phyloP scores from a whole-genome alignment of 2,113 vertebrate species.

The Entosphenus tridentatus region DNA sequence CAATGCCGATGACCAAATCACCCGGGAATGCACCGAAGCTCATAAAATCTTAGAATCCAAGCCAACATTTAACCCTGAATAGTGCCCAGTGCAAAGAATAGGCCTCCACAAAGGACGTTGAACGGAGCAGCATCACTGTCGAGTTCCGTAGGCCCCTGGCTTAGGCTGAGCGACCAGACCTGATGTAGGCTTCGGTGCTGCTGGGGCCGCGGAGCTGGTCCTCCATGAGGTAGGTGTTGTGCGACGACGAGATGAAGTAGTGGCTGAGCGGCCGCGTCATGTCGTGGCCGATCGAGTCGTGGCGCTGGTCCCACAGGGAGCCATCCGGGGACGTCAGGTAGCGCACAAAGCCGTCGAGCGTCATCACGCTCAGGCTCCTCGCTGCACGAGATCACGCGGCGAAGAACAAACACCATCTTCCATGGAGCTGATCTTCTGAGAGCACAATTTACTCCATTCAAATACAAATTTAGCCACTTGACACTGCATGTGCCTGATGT shows the following conservation, averaged over 20 bases:
- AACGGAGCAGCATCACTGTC: too few relatives aligned
- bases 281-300: conserved; percentile 37
- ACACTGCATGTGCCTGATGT: too few relatives aligned
- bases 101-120: too few relatives aligned
- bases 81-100: too few relatives aligned
- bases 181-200: conserved; percentile 79
- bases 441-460: too few relatives aligned
- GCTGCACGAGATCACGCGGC: too few relatives aligned
- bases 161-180: conserved; percentile 20
- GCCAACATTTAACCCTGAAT: background rate
- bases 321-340: conserved; percentile 70
- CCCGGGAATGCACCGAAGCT: too few relatives aligned
- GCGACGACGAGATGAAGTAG: conserved; percentile 80
- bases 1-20: background rate
- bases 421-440: too few relatives aligned
- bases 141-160: too few relatives aligned
- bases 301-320: conserved; percentile 43
- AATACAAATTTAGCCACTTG: too few relatives aligned
- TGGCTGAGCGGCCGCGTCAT: conserved; percentile 60
- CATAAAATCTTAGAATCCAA: background rate
- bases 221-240: conserved; percentile 80
- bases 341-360: conserved; percentile 73
- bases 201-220: conserved; percentile 75
- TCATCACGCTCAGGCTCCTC: conserved; percentile 25
- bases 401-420: too few relatives aligned